Percentiles rank a stretch among this genome's conserved stretches.
Conservation (phyloP, 1,140 invertebrate species). For the Nymphalis io region DNA sequence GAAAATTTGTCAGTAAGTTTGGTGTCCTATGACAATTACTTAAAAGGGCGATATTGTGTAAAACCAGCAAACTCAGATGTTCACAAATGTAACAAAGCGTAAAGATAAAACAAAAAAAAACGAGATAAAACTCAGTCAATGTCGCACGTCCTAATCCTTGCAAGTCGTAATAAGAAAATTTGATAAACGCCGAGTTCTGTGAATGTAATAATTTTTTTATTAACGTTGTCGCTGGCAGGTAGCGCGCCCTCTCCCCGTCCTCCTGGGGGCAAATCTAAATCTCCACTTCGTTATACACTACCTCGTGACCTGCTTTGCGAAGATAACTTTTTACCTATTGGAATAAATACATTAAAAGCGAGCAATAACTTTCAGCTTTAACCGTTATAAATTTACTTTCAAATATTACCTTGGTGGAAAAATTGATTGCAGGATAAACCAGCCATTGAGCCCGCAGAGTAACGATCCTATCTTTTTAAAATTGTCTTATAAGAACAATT, state of each 20-base stretch:
- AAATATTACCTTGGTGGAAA: background rate
- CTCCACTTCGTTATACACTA: constrained; percentile 43
- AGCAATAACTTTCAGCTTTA: constrained; percentile 1
- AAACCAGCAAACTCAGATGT: no score
- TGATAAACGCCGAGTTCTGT: constrained; percentile 28
- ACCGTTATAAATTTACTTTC: constrained; percentile 3
- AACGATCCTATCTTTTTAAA: no score
- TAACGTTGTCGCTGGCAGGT: constrained; percentile 43
- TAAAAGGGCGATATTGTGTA: no score
- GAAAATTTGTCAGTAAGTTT: no score
- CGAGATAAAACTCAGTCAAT: background rate
- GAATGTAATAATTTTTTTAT: constrained; percentile 49
- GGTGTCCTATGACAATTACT: no score
- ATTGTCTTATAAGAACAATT: no score
- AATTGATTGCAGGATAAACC: no score
- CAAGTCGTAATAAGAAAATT: constrained; percentile 33
- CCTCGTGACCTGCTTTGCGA: constrained; percentile 40
- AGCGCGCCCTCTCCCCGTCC: constrained; percentile 23
- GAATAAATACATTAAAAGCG: constrained; percentile 19
- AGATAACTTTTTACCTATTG: constrained; percentile 33
- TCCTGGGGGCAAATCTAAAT: constrained; percentile 34
- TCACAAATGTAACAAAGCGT: no score
- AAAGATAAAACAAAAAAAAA: constrained; percentile 7
- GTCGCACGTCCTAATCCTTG: constrained; percentile 2
- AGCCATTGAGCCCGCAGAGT: no score